Percentiles rank a stretch among this genome's conserved stretches.
Conservation (phyloP, 1,140 invertebrate genomes). For the Drosophila azteca region DNA sequence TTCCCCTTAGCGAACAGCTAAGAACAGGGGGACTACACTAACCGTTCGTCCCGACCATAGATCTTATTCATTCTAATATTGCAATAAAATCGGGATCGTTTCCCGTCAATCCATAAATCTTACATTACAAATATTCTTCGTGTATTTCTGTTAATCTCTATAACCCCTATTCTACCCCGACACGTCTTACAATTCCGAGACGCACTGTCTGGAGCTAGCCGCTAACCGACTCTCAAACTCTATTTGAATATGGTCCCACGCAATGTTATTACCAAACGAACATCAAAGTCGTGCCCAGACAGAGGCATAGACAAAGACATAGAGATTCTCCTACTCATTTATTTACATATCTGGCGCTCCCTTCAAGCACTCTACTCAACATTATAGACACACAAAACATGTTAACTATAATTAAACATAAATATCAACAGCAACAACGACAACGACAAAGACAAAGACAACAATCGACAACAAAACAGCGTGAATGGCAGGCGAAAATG, state of each 20-base stretch:
- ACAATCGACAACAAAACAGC: slow-evolving; percentile 24
- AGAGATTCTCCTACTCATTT: slow-evolving; percentile 10
- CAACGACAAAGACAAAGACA: slow-evolving; percentile 52
- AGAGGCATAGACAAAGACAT: slow-evolving; percentile 26
- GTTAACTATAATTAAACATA: slow-evolving; percentile 81
- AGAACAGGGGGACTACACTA: too few relatives aligned
- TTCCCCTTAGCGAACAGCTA: too few relatives aligned
- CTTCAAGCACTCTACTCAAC: slow-evolving; percentile 24
- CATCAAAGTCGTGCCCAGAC: slow-evolving; percentile 75
- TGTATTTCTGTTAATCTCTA: too few relatives aligned
- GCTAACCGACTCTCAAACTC: slow-evolving; percentile 25
- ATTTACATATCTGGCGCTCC: background rate
- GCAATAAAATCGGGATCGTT: too few relatives aligned
- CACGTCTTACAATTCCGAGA: slow-evolving; percentile 26
- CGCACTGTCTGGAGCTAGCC: slow-evolving; percentile 23
- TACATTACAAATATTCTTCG: too few relatives aligned
- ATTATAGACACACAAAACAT: slow-evolving; percentile 59
- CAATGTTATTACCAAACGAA: slow-evolving; percentile 67
- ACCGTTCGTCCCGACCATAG: too few relatives aligned
- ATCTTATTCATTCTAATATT: too few relatives aligned
- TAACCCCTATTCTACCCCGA: background rate
- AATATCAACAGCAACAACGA: slow-evolving; percentile 55
- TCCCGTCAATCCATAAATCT: too few relatives aligned
- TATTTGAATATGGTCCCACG: slow-evolving; percentile 75
- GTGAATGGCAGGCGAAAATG: slow-evolving; percentile 76